Evolutionary conservation across 1,140 invertebrate species (phyloP), one percentile per base, ranked within the genome.

Genomic region (Temnothorax longispinosus): DNA sequence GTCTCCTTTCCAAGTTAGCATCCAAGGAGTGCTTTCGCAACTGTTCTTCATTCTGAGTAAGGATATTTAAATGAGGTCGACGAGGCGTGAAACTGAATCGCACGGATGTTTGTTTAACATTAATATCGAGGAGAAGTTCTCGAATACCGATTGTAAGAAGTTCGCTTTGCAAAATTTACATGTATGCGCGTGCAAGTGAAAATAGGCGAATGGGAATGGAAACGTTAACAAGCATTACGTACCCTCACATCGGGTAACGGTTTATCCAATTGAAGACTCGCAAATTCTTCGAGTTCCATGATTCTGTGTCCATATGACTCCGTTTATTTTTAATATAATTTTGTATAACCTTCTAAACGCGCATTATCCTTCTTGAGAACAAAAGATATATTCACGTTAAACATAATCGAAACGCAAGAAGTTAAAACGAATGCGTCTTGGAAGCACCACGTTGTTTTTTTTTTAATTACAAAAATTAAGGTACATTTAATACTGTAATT

Each of bases 241-340:
- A 93, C 91, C 62, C 87, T 90, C 21, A 87, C 7, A 21, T 91
- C 89, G 15, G 80, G 35, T 18, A 92, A 41, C 3, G 91, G 91
- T 62, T 85, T 92, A 62, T 95, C 94, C 75, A 95, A 87, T 41
- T 93, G 91, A 72, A 95, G 87, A 80, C 88, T 93, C 11, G 89
- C 88, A 77, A 93, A 94, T 18, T 94, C 93, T 71, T 93, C 92
- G 58, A 87, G 58, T 27, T 92, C 76, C 90, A 92, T 92, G 56
- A 67, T 76, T 58, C 11, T 35, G 44, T 27, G 11, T 7, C 32
- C 18, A 64, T 47, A 8, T 3, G 41, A 62, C 32, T 50, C 27
- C 52, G 11, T 35, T 50, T 64, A 50, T 52, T 50, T 64, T 32
- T 47, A 62, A 50, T 35, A 35, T 71, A 56, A 81, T 44, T 81